Base-by-base conservation (phyloP, 2,888 invertebrate species). In the Drosophila acutilabella region DNA sequence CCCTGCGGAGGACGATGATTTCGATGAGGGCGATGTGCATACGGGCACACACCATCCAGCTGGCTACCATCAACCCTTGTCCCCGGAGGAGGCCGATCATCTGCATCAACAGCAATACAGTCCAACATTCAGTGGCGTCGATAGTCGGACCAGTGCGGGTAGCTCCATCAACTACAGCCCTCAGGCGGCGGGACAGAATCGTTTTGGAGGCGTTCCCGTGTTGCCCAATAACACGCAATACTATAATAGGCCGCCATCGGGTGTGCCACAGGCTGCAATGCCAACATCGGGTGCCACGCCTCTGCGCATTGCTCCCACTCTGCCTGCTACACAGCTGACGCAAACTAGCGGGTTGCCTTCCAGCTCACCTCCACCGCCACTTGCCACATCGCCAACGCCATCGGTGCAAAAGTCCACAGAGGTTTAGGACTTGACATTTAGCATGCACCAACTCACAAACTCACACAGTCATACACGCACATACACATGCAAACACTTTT, bases 111-210 rank as follows among this genome's bases (percentile, higher is more conserved):
- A 90, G 61, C 89, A 91, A 53, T 93, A 92, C 36, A 93, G 93
- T 59, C 93, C 93, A 10, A 92, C 92, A 11, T 93, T 91, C 69
- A 93, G 92, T 73, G 92, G 91, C 2, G 68, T 88, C 11, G 92
- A 93, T 56, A 90, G 91, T 56, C 90, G 91, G 33, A 91, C 88
- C 58, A 92, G 92, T 56, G 89, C 75, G 11, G 89, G 78, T 58
- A 91, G 92, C 71, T 89, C 90, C 36, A 84, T 89, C 66, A 91
- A 89, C 67, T 90, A 91, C 69, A 85, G 78, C n/a, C 88, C 90
- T 0, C 90, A 89, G 78, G 68, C 84, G n/a, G 71, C 79, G 8
- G 54, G 47, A 18, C 91, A 90, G 57, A 90, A 88, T 72, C 92
- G 92, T 38, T 92, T 88, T 44, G 92, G 92, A 3, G 92, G 91